phyloP scores from a whole-genome alignment of 2,113 vertebrate genomes.

The Thunnus maccoyii region DNA sequence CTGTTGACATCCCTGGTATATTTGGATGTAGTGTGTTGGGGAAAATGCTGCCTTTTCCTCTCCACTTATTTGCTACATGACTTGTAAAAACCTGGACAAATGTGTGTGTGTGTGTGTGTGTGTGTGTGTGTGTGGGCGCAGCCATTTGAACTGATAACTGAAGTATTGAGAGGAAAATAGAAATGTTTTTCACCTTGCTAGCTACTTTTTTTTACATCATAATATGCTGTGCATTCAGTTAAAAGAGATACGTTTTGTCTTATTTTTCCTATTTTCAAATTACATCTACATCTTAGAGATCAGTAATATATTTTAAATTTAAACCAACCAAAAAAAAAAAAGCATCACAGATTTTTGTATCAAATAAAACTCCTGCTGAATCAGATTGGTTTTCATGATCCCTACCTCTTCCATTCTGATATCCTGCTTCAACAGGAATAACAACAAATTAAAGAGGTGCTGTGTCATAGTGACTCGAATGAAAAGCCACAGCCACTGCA shows the following conservation, averaged over 20 bases:
- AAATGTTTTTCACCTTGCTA: neutral
- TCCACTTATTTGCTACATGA: neutral
- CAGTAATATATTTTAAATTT: neutral
- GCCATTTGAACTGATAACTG: neutral
- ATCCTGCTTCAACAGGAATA: slow-evolving; percentile 2
- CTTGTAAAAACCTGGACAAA: neutral
- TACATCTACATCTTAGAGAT: neutral
- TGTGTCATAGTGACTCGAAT: slow-evolving; percentile 16
- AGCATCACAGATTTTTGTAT: too few relatives aligned
- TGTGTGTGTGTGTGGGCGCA: neutral
- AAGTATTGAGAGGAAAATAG: neutral
- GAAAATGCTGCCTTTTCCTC: neutral
- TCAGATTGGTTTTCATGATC: neutral
- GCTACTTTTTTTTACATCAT: neutral
- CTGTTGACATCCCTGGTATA: neutral
- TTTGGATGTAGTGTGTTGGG: neutral
- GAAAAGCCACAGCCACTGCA: neutral
- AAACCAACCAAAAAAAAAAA: too few relatives aligned
- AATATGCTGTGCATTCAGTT: neutral
- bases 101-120: too few relatives aligned
- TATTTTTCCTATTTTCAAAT: too few relatives aligned
- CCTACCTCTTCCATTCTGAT: neutral
- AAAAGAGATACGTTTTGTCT: too few relatives aligned
- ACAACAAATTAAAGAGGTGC: neutral
- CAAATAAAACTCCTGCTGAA: neutral